Base-by-base conservation (phyloP, 92 coral and sea anemone species). In the Zoanthus sociatus region DNA sequence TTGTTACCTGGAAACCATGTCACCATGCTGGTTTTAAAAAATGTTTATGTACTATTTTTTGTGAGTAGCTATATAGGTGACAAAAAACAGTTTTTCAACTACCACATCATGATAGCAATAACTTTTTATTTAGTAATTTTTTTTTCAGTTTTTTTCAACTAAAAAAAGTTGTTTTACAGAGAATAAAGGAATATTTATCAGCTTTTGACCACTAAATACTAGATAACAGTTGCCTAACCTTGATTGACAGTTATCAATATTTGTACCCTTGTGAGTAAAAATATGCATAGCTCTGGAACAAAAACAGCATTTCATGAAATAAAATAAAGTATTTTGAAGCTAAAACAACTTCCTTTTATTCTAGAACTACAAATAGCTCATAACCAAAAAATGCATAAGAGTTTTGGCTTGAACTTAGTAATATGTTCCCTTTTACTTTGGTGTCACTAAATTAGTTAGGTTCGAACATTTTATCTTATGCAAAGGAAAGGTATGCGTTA, bases 331-430 rank as follows among this genome's bases (percentile, higher is more conserved):
- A 61, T 61, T 61, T 61, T 61, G 68, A 61, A 61, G 68, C 68
- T 61, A 61, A 61, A 61, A 61, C 68, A 61, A 61, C 18, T 61
- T 61, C 68, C 68, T 61, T 61, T 61, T 61, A 61, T 61, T 61
- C 68, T 6, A 61, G 1, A 61, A 61, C 12, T 61, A 61, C 4
- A 55, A 55, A 55, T 55, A 55, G 4, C 6, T 55, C 63, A 55
- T 55, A 55, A 55, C 63, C 7, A 10, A 37, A 37, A 37, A 4
- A 2, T 37, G 0, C 1, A 0, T 4, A 37, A 37, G 42, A 37
- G 42, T 37, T 37, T 37, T 37, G 42, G 42, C 42, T 4, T 37
- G 42, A 37, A 37, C 4, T 37, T 37, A 37, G 2, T 2, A 37
- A 4, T 37, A 2, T 37, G 42, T 37, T 37, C 4, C 0, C 3